Conservation (phyloP, 2,797 vertebrate species). For the Odontamblyopus lacepedii region DNA sequence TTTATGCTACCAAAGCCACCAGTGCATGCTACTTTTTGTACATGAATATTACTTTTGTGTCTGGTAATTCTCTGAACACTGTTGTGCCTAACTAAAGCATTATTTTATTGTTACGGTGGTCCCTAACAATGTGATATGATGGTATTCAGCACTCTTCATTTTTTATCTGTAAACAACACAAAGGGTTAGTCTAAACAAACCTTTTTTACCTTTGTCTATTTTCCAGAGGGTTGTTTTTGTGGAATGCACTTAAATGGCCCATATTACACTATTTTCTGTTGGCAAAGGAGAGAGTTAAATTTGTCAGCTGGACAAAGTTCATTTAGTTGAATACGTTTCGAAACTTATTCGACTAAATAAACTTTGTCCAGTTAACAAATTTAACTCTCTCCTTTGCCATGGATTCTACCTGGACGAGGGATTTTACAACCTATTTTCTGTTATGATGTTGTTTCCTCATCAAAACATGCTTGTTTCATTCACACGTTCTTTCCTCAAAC, state of each 20-base stretch:
- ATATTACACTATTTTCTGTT: too few relatives aligned
- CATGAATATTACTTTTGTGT: background rate
- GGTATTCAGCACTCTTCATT: background rate
- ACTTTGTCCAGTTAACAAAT: too few relatives aligned
- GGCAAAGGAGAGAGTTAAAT: too few relatives aligned
- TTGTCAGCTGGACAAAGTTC: too few relatives aligned
- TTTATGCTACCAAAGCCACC: conserved; percentile 46
- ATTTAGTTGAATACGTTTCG: too few relatives aligned
- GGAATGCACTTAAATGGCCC: background rate
- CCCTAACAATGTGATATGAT: conserved; percentile 23
- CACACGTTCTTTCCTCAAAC: too few relatives aligned
- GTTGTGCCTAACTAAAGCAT: conserved; percentile 38
- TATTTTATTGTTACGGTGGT: background rate
- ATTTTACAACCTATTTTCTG: too few relatives aligned
- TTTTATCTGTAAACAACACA: background rate
- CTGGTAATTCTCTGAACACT: conserved; percentile 13
- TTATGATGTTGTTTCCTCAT: too few relatives aligned
- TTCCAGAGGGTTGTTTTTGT: background rate
- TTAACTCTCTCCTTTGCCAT: too few relatives aligned
- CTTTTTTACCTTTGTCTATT: background rate
- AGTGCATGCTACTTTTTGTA: conserved; percentile 27
- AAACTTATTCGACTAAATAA: too few relatives aligned
- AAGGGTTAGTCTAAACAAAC: background rate
- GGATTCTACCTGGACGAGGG: too few relatives aligned
- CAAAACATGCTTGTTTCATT: too few relatives aligned